phyloP scores from a whole-genome alignment of 2,888 invertebrate species.

The Trachelus stipa region DNA sequence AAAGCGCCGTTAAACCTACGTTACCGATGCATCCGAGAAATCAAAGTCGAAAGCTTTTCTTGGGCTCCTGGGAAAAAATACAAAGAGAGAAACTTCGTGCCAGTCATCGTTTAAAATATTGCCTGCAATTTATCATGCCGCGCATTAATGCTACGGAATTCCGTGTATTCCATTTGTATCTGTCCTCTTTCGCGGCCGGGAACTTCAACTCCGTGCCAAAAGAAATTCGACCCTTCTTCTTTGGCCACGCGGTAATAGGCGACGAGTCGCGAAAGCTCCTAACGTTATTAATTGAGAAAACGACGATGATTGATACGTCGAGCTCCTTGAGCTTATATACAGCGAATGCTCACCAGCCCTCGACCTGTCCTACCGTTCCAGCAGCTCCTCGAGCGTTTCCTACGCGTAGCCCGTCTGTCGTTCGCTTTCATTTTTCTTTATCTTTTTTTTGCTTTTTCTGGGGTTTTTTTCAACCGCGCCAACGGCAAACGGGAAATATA shows the following conservation, averaged over 20 bases:
- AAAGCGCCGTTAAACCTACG: no score
- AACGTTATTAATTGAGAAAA: slow-evolving; percentile 4
- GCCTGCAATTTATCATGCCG: slow-evolving; percentile 58
- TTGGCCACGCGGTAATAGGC: slow-evolving; percentile 6
- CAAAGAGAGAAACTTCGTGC: slow-evolving; percentile 46
- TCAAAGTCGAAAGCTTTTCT: slow-evolving; percentile 1
- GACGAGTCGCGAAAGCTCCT: slow-evolving; percentile 6
- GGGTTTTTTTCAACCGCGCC: background rate
- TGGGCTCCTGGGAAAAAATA: slow-evolving; percentile 46
- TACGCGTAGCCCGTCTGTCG: background rate
- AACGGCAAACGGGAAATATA: background rate
- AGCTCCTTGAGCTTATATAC: background rate
- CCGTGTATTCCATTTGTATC: slow-evolving; percentile 62
- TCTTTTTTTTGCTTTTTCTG: background rate
- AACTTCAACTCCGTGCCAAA: slow-evolving; percentile 6
- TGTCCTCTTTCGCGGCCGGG: slow-evolving; percentile 47
- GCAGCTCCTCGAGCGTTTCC: background rate
- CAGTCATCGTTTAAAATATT: slow-evolving; percentile 61
- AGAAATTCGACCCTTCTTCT: slow-evolving; percentile 6
- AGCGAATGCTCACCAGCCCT: background rate
- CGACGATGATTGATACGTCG: background rate
- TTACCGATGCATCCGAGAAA: slow-evolving; percentile 2
- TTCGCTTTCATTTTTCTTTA: background rate
- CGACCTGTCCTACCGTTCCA: background rate
- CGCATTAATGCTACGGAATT: slow-evolving; percentile 58